Conservation (phyloP, 2,797 vertebrate genomes). For the Petrocephalus schoutedeni region DNA sequence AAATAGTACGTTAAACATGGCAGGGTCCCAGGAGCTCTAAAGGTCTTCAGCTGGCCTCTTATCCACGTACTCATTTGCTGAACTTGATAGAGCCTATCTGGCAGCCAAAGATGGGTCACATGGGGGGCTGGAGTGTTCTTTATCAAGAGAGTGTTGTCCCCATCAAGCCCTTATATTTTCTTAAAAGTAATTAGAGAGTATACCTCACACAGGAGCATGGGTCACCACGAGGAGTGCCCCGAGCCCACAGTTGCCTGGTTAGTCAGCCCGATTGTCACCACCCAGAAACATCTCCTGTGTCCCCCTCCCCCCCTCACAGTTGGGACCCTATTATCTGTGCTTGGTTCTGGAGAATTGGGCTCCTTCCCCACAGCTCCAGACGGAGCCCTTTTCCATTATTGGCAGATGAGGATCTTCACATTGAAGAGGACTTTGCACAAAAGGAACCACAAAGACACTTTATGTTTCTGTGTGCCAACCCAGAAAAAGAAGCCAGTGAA, state of each 20-base stretch:
- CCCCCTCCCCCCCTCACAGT: constrained; percentile 36
- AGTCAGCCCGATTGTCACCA: constrained; percentile 58
- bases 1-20: neutral
- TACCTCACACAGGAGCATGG: constrained; percentile 50
- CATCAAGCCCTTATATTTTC: constrained; percentile 40
- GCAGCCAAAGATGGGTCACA: neutral
- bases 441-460: constrained; percentile 6
- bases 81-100: neutral
- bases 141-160: constrained; percentile 26
- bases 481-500: neutral
- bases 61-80: neutral
- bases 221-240: constrained; percentile 53
- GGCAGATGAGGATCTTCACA: constrained; percentile 53
- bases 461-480: neutral
- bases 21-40: neutral
- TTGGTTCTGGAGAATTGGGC: constrained; percentile 53
- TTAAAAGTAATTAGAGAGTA: constrained; percentile 65
- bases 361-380: constrained; percentile 47
- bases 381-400: constrained; percentile 61
- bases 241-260: constrained; percentile 48
- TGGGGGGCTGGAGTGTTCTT: neutral
- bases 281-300: constrained; percentile 48
- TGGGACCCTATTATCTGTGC: constrained; percentile 59
- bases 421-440: constrained; percentile 31
- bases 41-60: neutral